Evolutionary conservation across 2,797 vertebrate species (phyloP).

Genomic region (Rhabdophis nuchalis): DNA sequence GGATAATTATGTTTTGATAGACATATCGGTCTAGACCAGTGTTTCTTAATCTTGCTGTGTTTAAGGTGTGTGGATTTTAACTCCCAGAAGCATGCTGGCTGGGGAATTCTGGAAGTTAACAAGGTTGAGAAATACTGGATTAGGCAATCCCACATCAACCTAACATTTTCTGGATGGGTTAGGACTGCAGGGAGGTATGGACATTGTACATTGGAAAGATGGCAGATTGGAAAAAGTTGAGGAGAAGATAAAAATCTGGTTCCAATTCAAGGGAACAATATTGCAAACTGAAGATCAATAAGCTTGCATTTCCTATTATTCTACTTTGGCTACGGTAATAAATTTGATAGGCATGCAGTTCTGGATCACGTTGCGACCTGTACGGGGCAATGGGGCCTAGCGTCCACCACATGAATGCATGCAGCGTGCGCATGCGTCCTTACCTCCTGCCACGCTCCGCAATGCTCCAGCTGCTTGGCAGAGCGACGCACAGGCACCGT

Average conservation of each 20-base stretch:
- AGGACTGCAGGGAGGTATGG: not conserved
- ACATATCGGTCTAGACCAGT: not conserved
- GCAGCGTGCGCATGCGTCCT: too few species aligned
- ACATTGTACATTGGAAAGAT: not conserved
- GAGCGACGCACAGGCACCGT: too few species aligned
- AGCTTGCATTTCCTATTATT: not conserved
- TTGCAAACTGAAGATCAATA: not conserved
- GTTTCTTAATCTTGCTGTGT: not conserved
- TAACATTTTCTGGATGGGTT: not conserved
- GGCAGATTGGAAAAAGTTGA: not conserved
- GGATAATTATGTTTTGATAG: not conserved
- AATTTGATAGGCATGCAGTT: not conserved
- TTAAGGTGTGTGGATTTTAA: not conserved
- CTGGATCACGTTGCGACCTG: too few species aligned
- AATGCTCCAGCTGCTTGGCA: too few species aligned
- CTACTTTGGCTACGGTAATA: not conserved
- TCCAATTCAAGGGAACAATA: not conserved
- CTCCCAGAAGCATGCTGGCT: not conserved
- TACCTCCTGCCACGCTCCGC: too few species aligned
- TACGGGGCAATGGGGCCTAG: too few species aligned
- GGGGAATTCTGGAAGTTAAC: not conserved
- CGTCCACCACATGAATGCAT: too few species aligned
- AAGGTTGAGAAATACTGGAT: not conserved
- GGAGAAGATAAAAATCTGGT: not conserved
- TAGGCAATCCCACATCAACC: not conserved